Evolutionary conservation across 2,113 vertebrate genomes (phyloP).

Genomic region (Strigops habroptila): DNA sequence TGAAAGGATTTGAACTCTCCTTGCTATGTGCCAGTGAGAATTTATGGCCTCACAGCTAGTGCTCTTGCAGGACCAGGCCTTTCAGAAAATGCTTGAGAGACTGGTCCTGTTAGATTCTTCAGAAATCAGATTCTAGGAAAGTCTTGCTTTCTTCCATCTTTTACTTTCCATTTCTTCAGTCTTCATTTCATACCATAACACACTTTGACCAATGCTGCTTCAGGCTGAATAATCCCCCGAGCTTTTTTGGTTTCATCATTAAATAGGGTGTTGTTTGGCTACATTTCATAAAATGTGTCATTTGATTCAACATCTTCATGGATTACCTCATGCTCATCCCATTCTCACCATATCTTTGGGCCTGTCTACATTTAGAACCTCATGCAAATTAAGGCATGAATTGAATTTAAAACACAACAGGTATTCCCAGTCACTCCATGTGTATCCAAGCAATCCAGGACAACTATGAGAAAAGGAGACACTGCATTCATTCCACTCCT

Average conservation of each 20-base stretch:
- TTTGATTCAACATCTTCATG: neutral
- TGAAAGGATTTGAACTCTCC: neutral
- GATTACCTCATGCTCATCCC: neutral
- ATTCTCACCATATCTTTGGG: neutral
- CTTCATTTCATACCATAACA: neutral
- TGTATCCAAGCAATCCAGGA: neutral
- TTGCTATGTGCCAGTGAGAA: fast-evolving
- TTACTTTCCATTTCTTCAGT: neutral
- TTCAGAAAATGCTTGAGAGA: neutral
- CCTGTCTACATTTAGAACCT: neutral
- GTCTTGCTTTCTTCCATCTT: neutral
- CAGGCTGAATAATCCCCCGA: neutral
- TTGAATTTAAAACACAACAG: neutral
- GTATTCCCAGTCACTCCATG: neutral
- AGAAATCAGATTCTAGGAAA: neutral
- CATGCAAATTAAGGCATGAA: neutral
- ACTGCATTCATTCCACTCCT: neutral
- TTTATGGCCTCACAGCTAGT: neutral
- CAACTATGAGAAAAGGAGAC: neutral
- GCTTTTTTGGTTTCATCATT: neutral
- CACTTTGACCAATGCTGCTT: neutral
- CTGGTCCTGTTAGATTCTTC: neutral
- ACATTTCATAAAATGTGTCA: neutral
- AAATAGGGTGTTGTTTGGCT: neutral
- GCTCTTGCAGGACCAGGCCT: neutral